These are phyloP conservation scores for Enteromius trimaculatus DNA, from an alignment of 2,797 vertebrate species.

Conservation along the genomic window DNA sequence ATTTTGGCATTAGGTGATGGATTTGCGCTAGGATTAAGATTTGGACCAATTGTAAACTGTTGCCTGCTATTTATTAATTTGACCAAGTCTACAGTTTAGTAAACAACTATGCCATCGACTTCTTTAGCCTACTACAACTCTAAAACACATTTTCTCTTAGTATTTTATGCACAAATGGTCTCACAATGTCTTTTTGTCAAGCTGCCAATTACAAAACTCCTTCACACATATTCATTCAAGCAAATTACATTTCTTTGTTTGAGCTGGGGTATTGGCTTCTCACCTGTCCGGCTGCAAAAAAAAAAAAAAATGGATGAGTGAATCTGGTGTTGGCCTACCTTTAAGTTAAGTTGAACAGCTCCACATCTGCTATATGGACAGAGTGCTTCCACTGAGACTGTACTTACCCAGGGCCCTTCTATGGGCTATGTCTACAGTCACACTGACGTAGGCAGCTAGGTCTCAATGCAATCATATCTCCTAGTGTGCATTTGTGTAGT, in stretches of 20 bases:
- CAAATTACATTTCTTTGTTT: constrained; percentile 18
- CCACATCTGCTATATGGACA: constrained; percentile 57
- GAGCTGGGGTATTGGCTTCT: constrained; percentile 12
- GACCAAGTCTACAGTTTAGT: constrained; percentile 23
- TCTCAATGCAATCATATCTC: constrained; percentile 38
- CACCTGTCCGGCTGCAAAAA: constrained; percentile 25
- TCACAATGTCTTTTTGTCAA: constrained; percentile 16
- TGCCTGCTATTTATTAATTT: constrained; percentile 62
- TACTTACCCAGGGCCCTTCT: constrained; percentile 68
- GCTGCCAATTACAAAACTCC: constrained; percentile 11
- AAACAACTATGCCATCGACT: constrained; percentile 11
- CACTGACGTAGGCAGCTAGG: constrained; percentile 44
- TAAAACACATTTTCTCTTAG: constrained; percentile 12
- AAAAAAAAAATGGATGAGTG: constrained; percentile 29
- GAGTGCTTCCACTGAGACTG: constrained; percentile 60
- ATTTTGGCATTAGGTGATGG: not conserved
- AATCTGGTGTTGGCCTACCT: constrained; percentile 66
- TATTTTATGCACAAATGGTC: constrained; percentile 7
- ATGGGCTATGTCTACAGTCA: constrained; percentile 52
- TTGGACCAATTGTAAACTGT: constrained; percentile 62
- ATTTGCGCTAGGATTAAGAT: not conserved
- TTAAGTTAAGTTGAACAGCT: constrained; percentile 57
- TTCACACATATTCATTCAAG: constrained; percentile 31
- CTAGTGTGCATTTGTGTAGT: constrained; percentile 22
- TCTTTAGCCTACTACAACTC: constrained; percentile 3